phyloP scores from a whole-genome alignment of 2,797 vertebrate genomes.

The Lophius americanus region DNA sequence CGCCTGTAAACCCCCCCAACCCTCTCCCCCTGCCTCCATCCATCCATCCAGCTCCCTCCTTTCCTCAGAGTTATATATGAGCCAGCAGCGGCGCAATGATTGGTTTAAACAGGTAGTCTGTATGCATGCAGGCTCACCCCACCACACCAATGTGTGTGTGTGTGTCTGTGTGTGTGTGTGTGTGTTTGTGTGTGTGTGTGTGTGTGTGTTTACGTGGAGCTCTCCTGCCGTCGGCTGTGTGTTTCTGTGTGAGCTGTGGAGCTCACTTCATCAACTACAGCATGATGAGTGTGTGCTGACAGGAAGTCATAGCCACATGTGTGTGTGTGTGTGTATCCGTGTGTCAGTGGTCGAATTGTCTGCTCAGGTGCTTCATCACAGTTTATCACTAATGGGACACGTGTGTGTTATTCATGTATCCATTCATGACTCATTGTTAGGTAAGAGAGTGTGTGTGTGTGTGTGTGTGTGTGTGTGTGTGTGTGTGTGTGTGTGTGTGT shows the following conservation, averaged over 20 bases:
- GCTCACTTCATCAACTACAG: constrained; percentile 29
- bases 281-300: constrained; percentile 27
- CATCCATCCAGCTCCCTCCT: constrained; percentile 41
- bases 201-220: constrained; percentile 46
- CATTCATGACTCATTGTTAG: background rate
- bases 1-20: constrained; percentile 11
- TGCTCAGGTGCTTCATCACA: constrained; percentile 28
- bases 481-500: background rate
- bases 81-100: constrained; percentile 56
- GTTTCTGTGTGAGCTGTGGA: constrained; percentile 11
- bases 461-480: background rate
- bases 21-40: constrained; percentile 17
- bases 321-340: constrained; percentile 3
- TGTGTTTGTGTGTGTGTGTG: constrained; percentile 36
- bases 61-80: constrained; percentile 47
- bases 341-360: constrained; percentile 17
- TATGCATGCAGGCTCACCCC: constrained; percentile 67
- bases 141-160: background rate
- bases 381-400: constrained; percentile 21
- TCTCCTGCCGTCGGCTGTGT: constrained; percentile 16
- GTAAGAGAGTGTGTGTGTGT: background rate
- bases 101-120: constrained; percentile 74
- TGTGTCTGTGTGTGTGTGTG: constrained; percentile 49
- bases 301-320: background rate
- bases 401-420: constrained; percentile 7